A percentile compares a stretch with the other conserved stretches of the same genome.
These are phyloP conservation scores for Mycetomoellerius zeteki DNA, from an alignment of 1,140 invertebrate genomes.

Conservation along the genomic window DNA sequence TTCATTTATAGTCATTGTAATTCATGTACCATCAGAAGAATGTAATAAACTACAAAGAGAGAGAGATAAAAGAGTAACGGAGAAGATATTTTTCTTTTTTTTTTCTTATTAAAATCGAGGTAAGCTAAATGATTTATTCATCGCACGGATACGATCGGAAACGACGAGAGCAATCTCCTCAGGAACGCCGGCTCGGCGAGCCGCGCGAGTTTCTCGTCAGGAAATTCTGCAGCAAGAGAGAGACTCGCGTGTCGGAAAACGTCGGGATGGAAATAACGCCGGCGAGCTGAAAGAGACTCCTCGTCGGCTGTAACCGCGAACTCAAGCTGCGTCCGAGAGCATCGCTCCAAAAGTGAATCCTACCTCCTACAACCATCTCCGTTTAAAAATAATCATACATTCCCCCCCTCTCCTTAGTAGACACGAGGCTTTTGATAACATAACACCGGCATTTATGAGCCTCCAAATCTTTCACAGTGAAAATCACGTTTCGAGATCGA, in stretches of 20 bases:
- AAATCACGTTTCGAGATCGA: not conserved
- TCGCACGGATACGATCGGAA: conserved; percentile 53
- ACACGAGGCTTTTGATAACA: conserved; percentile 41
- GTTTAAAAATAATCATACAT: conserved; percentile 60
- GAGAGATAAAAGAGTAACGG: not conserved
- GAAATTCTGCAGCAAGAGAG: conserved; percentile 41
- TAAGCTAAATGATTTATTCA: conserved; percentile 51
- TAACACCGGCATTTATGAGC: conserved; percentile 11
- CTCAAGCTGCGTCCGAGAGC: not conserved
- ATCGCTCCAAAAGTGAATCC: conserved; percentile 30
- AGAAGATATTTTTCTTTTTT: not conserved
- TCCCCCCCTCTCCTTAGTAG: conserved; percentile 18
- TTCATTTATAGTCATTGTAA: not conserved
- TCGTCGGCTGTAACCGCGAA: conserved; percentile 10
- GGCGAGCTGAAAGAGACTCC: conserved; percentile 36
- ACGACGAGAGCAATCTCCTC: conserved; percentile 46
- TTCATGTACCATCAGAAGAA: not conserved
- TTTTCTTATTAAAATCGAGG: conserved; percentile 34
- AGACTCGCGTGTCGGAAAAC: conserved; percentile 40
- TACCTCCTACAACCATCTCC: conserved; percentile 23
- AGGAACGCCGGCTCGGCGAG: conserved; percentile 1
- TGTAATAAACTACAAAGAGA: not conserved
- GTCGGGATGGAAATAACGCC: conserved; percentile 57
- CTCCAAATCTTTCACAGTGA: not conserved
- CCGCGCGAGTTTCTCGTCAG: conserved; percentile 44